A percentile compares a stretch with the other conserved stretches of the same genome.
These are phyloP conservation scores for Pontoporia blainvillei DNA, from an alignment of 2,113 vertebrate genomes.

Conservation along the genomic window DNA sequence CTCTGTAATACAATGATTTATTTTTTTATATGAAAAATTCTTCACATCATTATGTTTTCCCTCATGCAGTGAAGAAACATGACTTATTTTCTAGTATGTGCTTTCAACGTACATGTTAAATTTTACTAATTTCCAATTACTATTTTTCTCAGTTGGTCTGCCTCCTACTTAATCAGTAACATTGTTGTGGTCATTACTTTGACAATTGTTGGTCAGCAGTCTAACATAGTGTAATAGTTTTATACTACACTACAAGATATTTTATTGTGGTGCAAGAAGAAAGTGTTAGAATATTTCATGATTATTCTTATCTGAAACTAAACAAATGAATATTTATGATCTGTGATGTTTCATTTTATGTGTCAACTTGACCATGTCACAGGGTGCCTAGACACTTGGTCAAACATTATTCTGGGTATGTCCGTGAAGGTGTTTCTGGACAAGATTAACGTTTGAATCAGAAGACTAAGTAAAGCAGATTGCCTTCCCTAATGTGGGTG, in stretches of 20 bases:
- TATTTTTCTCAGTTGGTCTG: not conserved
- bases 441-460: not conserved
- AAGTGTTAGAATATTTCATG: not conserved
- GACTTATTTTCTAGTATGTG: not conserved
- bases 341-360: not conserved
- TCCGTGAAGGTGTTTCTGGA: not conserved
- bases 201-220: not conserved
- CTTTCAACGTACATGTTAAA: not conserved
- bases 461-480: not conserved
- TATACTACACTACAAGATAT: not conserved
- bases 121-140: not conserved
- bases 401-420: not conserved
- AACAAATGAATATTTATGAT: not conserved
- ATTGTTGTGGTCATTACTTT: not conserved
- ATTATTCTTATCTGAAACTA: not conserved
- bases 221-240: not conserved
- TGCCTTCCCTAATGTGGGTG: not conserved
- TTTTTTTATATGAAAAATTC: conserved; percentile 38
- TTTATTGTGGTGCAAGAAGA: not conserved
- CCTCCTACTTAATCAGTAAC: not conserved
- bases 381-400: not conserved
- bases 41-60: not conserved
- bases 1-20: conserved; percentile 28
- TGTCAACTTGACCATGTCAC: not conserved
- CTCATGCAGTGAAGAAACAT: not conserved